Evolutionary conservation across 2,888 invertebrate species (phyloP), one percentile per base, ranked within the genome.

Genomic region (Drosophila neutralis): DNA sequence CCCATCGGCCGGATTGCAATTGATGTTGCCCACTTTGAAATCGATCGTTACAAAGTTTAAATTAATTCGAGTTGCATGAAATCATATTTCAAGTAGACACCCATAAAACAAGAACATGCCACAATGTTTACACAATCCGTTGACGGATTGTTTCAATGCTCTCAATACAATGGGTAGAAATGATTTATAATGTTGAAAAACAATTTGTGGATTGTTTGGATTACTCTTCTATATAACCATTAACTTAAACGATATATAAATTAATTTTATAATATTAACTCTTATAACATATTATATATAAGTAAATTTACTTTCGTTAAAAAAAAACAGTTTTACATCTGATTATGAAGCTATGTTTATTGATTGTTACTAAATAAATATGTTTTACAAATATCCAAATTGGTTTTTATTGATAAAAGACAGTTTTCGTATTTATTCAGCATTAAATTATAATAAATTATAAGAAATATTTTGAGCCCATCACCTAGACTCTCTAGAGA

Each of bases 1-100:
- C 21, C 29, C 58, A 42, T n/a, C 60, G 31, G 21, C 33, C 24
- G 42, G 29, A 49, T 54, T 63, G 27, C 27, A 33, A 48, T 27
- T 31, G 11, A 65, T 75, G 36, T 45, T 18, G 10, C 40, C 36
- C 40, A 56, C 78, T 71, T 73, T 66, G 29, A 54, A 71, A 71
- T 35, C 52, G 69, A 58, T 11, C 33, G 1, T 11, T 33, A 11
- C 33, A 33, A 33, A 33, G 11, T 1, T 33, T 80, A 33, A 48
- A 70, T 75, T 70, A 29, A 27, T 76, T 35, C 53, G 65, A 61
- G 48, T 48, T 36, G 38, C 48, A 18, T 33, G 36, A 74, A 82
- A 75, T 61, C 24, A 58, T 42, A 57, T 81, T 73, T 59, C 52
- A 51, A 27, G 27, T 0, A 13, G 35, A n/a, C 7, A 13, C 18